Base-by-base conservation (phyloP, 2,888 invertebrate species). In the Macaria notata region DNA sequence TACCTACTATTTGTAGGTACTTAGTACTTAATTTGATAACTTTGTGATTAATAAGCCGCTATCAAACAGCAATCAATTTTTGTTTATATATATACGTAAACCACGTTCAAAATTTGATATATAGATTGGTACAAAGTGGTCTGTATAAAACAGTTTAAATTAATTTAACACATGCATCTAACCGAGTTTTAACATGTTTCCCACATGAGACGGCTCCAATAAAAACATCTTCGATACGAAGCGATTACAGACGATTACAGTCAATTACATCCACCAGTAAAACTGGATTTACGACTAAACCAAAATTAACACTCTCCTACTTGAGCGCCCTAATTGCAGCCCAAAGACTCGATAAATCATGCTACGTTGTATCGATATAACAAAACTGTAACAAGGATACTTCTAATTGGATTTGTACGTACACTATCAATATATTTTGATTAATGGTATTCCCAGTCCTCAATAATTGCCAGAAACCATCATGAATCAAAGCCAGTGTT, bases 391-490 rank as follows among this genome's bases (percentile, higher is more conserved):
- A 76, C 78, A 81, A 87, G 87, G 86, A 88, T 84, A 79, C 78
- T 70, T 84, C 84, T 89, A 91, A 90, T 90, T 91, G 88, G 89
- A 83, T 87, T 82, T 83, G 83, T 87, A 83, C 82, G 81, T 79
- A 83, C 77, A 79, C 89, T 88, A 91, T 89, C 90, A 86, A 88
- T 88, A 86, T 82, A 74, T 70, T 77, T 83, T 90, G 90, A 90
- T 91, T 90, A 88, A 91, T 91, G 86, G 54, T 59, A 52, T 83
- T 56, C 56, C 48, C 29, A 76, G 80, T 80, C 83, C 79, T 75
- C 77, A 77, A 75, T 89, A 89, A 89, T 89, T 90, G 88, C 88
- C 76, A 81, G 82, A 72, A 83, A 83, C 79, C 73, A 76, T 85
- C 84, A 87, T 89, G 88, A 88, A 88, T 89, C 90, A 90, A 89